Conservation (phyloP, 2,113 vertebrate species). For the Loxodonta africana region DNA sequence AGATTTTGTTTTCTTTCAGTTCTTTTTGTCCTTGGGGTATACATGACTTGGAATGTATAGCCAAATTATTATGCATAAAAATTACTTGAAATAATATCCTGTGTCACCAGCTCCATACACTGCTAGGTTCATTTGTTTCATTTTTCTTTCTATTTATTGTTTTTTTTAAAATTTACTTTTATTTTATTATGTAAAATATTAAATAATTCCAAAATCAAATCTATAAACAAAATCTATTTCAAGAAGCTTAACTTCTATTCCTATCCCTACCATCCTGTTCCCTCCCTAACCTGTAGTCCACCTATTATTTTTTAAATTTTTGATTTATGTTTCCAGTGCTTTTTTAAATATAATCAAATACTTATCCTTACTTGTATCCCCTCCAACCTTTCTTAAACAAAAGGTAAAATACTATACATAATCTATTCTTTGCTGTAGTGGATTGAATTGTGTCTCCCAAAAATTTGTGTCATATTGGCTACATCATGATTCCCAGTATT, state of each 20-base stretch:
- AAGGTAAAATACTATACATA: neutral
- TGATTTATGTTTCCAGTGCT: neutral
- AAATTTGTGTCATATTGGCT: too few species aligned
- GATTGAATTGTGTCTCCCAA: too few species aligned
- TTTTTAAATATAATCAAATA: neutral
- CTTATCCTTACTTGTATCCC: neutral
- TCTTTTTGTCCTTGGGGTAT: neutral
- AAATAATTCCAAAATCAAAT: neutral
- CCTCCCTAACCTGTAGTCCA: neutral
- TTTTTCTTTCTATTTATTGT: neutral
- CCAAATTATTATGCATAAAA: neutral
- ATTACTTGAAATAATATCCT: neutral
- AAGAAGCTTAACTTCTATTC: neutral
- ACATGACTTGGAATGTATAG: neutral
- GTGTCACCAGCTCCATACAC: neutral
- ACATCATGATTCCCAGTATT: too few species aligned
- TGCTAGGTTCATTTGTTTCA: neutral
- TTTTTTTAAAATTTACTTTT: neutral
- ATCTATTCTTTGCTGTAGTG: neutral
- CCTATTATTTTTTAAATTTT: neutral
- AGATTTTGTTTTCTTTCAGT: neutral
- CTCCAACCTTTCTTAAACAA: neutral
- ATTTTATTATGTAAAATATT: neutral
- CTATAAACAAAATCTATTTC: neutral
- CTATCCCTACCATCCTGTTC: neutral